A percentile compares a stretch with the other conserved stretches of the same genome.
Conservation (phyloP, 2,797 vertebrate genomes). For the Stomatorhinus walkeri region DNA sequence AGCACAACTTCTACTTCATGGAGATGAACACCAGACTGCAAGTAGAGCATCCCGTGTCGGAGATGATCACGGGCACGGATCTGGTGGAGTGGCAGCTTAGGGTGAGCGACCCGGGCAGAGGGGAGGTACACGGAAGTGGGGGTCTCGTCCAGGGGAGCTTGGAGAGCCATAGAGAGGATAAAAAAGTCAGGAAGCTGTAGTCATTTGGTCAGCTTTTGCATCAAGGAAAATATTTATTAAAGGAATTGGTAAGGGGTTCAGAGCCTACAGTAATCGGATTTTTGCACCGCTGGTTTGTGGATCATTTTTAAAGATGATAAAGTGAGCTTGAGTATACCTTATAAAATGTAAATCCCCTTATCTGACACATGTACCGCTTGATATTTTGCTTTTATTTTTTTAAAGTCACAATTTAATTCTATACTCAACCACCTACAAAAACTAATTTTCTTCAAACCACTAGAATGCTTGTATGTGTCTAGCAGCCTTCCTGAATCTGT, state of each 20-base stretch:
- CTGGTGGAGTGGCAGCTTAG: conserved; percentile 95
- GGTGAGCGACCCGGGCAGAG: conserved; percentile 50
- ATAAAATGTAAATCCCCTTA: neutral
- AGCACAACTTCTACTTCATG: conserved; percentile 98
- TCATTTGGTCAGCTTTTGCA: neutral
- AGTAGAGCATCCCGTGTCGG: conserved; percentile 92
- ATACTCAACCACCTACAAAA: neutral
- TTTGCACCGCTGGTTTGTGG: neutral
- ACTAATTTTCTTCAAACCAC: neutral
- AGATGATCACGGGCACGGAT: conserved; percentile 96
- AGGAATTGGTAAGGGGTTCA: neutral
- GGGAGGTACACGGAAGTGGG: neutral
- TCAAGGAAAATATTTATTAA: neutral
- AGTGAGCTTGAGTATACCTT: neutral
- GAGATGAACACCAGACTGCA: conserved; percentile 98
- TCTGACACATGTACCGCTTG: neutral
- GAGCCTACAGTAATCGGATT: neutral
- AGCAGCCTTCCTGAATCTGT: neutral
- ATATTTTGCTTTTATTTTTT: neutral
- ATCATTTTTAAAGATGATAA: neutral
- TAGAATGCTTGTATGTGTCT: neutral
- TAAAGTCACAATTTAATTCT: neutral
- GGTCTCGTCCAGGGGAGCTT: neutral
- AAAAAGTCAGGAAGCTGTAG: neutral
- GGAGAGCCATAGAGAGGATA: neutral